Base-by-base conservation (phyloP, 2,113 vertebrate species). In the Gnathonemus echidnorhynchus region DNA sequence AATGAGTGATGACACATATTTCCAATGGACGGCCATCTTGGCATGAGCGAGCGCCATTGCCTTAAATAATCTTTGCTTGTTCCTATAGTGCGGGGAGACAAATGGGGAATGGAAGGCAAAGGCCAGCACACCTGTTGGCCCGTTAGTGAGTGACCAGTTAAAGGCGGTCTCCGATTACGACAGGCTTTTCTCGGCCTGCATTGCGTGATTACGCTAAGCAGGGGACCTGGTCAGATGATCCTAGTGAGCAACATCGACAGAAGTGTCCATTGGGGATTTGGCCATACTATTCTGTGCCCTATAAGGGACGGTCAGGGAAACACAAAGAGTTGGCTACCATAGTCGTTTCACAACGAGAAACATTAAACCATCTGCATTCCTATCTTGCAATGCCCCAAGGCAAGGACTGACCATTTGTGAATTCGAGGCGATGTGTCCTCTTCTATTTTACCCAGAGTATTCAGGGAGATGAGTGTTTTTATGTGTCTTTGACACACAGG, bases 51-150 rank as follows among this genome's bases (percentile, higher is more conserved):
- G 83, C 90, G 92, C 92, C 94, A 93, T 93, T 92, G 90, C 94
- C 94, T 94, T 94, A 95, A 95, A 95, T 96, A 85, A 56, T 62
- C 58, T n/a, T 24, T 50, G 83, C 80, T 62, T 45, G 86, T 27
- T 90, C 87, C 39, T 50, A 35, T 62, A 66, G 46, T 74, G 52
- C 58, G 80, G 42, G 90, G 66, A n/a, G 50, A 86, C 88, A 50
- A 35, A 89, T 42, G 74, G 89, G 89, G 93, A 93, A 92, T 90
- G 92, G 93, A 92, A 93, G 92, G 92, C 88, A 62, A 70, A 88
- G 92, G 89, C 91, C 83, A 92, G 87, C 92, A 92, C 95, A 96
- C 95, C 96, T 96, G 96, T 96, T 92, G 92, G 94, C 94, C 95
- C 93, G 52, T 95, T 94, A 95, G 92, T 93, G 94, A 92, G 93